These are phyloP conservation scores for Decapterus maruadsi DNA, from an alignment of 2,797 vertebrate species.

Conservation along the genomic window DNA sequence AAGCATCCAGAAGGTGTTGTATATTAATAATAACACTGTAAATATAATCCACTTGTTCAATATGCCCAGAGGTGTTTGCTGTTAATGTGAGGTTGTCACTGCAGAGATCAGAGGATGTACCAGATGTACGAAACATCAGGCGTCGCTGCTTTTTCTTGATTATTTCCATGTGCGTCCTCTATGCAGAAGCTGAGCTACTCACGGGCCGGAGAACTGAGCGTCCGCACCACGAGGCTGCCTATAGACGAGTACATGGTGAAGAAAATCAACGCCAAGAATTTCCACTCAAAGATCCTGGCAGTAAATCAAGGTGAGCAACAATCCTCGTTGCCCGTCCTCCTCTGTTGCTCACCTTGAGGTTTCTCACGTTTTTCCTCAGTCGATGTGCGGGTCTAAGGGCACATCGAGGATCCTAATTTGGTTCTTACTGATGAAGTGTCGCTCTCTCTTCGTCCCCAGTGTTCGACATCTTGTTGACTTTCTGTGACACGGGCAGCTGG, in stretches of 20 bases:
- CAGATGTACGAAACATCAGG: background rate
- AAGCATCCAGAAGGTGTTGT: constrained; percentile 92
- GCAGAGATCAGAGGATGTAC: too few relatives aligned
- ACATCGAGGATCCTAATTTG: too few relatives aligned
- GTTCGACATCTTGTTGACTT: constrained; percentile 90
- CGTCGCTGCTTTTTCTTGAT: too few relatives aligned
- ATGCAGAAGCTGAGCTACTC: constrained; percentile 89
- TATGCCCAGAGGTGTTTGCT: background rate
- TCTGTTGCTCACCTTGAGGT: too few relatives aligned
- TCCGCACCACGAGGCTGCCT: constrained; percentile 89
- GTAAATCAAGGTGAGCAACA: constrained; percentile 90
- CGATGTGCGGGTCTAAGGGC: too few relatives aligned
- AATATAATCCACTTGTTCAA: accelerated
- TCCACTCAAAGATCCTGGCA: constrained; percentile 92
- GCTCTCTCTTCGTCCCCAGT: constrained; percentile 78
- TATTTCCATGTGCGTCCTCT: background rate
- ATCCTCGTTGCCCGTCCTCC: too few relatives aligned
- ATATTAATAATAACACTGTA: too few relatives aligned
- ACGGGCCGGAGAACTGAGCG: constrained; percentile 84
- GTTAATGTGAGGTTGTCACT: background rate
- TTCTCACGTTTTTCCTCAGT: too few relatives aligned
- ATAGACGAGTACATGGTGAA: constrained; percentile 94
- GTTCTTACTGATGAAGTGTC: background rate
- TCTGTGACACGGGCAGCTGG: constrained; percentile 89
- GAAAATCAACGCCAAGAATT: constrained; percentile 88